Conservation (phyloP, 2,797 vertebrate species). For the Dicrostonyx torquatus region DNA sequence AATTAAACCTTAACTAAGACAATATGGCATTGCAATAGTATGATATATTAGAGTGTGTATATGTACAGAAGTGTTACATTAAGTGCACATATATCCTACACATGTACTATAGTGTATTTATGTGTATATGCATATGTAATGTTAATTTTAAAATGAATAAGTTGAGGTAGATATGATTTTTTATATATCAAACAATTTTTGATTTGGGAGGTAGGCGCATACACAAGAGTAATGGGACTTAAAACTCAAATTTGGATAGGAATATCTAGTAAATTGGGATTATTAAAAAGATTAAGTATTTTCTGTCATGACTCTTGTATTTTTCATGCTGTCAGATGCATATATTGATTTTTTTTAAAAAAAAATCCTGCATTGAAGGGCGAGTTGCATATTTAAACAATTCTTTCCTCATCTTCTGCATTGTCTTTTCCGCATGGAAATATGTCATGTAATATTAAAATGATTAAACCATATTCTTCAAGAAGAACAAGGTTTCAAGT, state of each 20-base stretch:
- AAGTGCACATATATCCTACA: not conserved
- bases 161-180: not conserved
- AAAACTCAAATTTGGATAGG: not conserved
- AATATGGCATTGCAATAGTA: not conserved
- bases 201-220: not conserved
- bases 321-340: not conserved
- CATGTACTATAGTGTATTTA: not conserved
- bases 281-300: slow-evolving; percentile 20
- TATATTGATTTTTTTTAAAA: slow-evolving; percentile 35
- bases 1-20: not conserved
- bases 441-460: not conserved
- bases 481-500: not conserved
- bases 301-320: not conserved
- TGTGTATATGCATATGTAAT: not conserved
- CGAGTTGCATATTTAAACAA: not conserved
- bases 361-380: not conserved
- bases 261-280: slow-evolving; percentile 55
- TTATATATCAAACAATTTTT: slow-evolving; percentile 38
- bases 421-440: not conserved
- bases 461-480: slow-evolving; percentile 31
- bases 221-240: not conserved
- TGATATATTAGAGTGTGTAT: not conserved
- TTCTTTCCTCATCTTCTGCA: not conserved
- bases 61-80: not conserved
- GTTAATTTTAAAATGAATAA: not conserved